A percentile compares a stretch with the other conserved stretches of the same genome.
Evolutionary conservation across 1,140 invertebrate genomes (phyloP).

Genomic region (Ips nitidus): DNA sequence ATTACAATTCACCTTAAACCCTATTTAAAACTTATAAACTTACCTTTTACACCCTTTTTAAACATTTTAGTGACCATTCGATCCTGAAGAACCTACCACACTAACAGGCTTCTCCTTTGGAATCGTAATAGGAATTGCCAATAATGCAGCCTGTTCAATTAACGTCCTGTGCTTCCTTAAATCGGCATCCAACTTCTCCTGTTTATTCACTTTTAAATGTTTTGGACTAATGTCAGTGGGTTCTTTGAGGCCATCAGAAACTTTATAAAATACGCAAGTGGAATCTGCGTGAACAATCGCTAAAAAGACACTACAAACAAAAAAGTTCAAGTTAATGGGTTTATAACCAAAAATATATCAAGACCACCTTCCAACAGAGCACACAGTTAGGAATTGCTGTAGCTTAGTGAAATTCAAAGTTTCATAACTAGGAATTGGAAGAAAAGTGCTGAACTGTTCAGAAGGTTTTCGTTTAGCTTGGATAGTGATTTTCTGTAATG

Average conservation of each 20-base stretch:
- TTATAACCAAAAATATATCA: not conserved
- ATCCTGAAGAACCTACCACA: too few species aligned
- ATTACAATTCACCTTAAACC: too few species aligned
- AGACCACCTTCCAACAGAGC: not conserved
- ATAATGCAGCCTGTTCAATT: constrained; percentile 40
- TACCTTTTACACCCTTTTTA: too few species aligned
- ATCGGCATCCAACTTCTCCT: constrained; percentile 39
- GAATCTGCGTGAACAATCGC: constrained; percentile 45
- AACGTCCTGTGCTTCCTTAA: constrained; percentile 37
- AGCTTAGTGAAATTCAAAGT: constrained; percentile 39
- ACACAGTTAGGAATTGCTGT: constrained; percentile 27
- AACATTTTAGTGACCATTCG: too few species aligned
- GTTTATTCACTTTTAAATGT: constrained; percentile 37
- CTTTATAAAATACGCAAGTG: constrained; percentile 46
- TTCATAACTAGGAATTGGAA: constrained; percentile 39
- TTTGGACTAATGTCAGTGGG: constrained; percentile 36
- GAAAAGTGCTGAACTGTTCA: constrained; percentile 28
- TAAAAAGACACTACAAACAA: constrained; percentile 35
- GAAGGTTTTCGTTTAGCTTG: constrained; percentile 39
- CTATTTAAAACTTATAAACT: too few species aligned
- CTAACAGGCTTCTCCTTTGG: not conserved
- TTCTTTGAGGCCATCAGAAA: constrained; percentile 38
- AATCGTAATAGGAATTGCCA: constrained; percentile 24
- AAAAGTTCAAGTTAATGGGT: not conserved
- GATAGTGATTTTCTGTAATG: constrained; percentile 37